A percentile compares a stretch with the other conserved stretches of the same genome.
phyloP scores from a whole-genome alignment of 2,888 invertebrate genomes.

The Trissolcus japonicus region DNA sequence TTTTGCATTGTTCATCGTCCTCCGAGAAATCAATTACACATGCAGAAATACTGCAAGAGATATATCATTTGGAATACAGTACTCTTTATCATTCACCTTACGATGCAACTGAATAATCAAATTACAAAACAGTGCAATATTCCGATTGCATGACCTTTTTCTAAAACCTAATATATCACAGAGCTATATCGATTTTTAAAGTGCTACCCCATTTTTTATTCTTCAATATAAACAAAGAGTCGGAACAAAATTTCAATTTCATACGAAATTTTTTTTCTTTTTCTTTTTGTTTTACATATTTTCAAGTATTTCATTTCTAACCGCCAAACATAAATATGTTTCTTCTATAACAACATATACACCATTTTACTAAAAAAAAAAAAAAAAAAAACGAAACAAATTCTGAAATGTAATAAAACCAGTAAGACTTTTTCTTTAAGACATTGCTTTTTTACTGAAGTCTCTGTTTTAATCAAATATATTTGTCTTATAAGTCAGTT shows the following conservation, averaged over 20 bases:
- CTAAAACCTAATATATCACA: constrained; percentile 24
- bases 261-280: neutral
- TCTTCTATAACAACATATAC: no score
- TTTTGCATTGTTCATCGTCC: constrained; percentile 1
- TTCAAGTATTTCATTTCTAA: no score
- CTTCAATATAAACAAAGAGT: constrained; percentile 4
- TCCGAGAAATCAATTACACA: constrained; percentile 6
- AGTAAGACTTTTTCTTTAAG: no score
- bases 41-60: neutral
- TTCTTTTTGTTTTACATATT: no score
- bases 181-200: constrained; percentile 18
- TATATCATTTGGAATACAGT: constrained; percentile 1
- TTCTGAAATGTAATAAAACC: no score
- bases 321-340: no score
- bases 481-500: no score
- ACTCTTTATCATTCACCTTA: constrained; percentile 11
- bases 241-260: constrained; percentile 9
- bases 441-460: no score
- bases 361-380: no score
- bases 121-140: constrained; percentile 22
- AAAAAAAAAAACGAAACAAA: no score
- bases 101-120: constrained; percentile 20
- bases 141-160: constrained; percentile 10
- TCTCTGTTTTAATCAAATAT: no score
- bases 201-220: constrained; percentile 13